Evolutionary conservation across 2,888 invertebrate genomes (phyloP).

Genomic region (Zele albiditarsus): DNA sequence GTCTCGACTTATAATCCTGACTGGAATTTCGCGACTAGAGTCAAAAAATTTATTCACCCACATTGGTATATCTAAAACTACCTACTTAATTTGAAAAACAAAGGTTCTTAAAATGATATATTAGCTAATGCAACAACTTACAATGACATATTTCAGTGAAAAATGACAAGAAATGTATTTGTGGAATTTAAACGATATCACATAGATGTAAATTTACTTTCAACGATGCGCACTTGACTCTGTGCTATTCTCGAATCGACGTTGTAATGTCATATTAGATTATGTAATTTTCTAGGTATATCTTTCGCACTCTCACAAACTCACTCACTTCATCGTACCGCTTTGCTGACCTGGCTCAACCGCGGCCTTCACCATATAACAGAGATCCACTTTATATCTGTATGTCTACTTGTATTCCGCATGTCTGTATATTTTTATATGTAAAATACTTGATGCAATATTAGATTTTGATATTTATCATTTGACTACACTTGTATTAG

Average conservation of each 20-base stretch:
- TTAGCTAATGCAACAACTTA: too few species aligned
- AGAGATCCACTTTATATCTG: background rate
- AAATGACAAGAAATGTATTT: background rate
- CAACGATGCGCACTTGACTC: background rate
- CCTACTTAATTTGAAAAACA: too few species aligned
- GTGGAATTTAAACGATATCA: background rate
- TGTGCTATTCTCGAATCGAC: background rate
- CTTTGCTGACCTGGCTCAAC: conserved; percentile 31
- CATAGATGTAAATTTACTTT: background rate
- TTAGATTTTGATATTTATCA: background rate
- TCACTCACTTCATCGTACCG: background rate
- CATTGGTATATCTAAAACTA: too few species aligned
- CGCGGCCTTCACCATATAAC: conserved; percentile 18
- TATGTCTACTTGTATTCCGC: background rate
- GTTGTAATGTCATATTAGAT: background rate
- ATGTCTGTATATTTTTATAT: background rate
- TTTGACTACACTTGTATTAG: too few species aligned
- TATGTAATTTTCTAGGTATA: conserved; percentile 20
- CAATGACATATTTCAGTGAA: background rate
- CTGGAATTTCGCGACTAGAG: too few species aligned
- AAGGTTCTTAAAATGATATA: too few species aligned
- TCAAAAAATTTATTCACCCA: too few species aligned
- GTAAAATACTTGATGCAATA: background rate
- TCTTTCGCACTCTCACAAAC: background rate
- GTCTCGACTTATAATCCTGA: too few species aligned